phyloP scores from a whole-genome alignment of 1,140 invertebrate species.

The Aradophagus sp. region DNA sequence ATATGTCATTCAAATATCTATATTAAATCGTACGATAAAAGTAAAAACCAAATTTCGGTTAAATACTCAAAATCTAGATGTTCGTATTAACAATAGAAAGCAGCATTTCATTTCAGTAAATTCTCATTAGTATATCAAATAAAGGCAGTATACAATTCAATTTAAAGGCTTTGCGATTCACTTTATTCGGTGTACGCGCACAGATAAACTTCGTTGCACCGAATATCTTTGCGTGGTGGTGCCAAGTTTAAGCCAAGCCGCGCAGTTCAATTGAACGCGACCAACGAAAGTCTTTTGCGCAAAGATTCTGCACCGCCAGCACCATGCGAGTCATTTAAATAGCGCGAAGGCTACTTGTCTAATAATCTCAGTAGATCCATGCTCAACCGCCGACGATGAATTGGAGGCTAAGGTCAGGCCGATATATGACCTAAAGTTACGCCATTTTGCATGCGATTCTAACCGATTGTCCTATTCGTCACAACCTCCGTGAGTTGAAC shows the following conservation, averaged over 20 bases:
- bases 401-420: constrained; percentile 71
- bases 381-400: constrained; percentile 57
- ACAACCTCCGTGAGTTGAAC: constrained; percentile 53
- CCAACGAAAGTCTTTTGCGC: constrained; percentile 29
- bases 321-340: constrained; percentile 34
- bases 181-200: no score
- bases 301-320: constrained; percentile 18
- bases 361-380: constrained; percentile 52
- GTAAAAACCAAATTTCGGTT: no score
- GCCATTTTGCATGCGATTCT: constrained; percentile 54
- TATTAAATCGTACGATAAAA: no score
- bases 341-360: constrained; percentile 50
- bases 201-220: no score
- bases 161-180: no score
- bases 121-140: no score
- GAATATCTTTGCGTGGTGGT: no score
- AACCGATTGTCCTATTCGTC: constrained; percentile 58
- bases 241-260: constrained; percentile 12
- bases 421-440: constrained; percentile 56
- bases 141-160: no score
- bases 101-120: no score
- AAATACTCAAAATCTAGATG: no score
- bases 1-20: no score
- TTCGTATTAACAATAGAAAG: no score
- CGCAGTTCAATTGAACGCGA: constrained; percentile 21